Base-by-base conservation (phyloP, 2,113 vertebrate genomes). In the Pituophis catenifer region DNA sequence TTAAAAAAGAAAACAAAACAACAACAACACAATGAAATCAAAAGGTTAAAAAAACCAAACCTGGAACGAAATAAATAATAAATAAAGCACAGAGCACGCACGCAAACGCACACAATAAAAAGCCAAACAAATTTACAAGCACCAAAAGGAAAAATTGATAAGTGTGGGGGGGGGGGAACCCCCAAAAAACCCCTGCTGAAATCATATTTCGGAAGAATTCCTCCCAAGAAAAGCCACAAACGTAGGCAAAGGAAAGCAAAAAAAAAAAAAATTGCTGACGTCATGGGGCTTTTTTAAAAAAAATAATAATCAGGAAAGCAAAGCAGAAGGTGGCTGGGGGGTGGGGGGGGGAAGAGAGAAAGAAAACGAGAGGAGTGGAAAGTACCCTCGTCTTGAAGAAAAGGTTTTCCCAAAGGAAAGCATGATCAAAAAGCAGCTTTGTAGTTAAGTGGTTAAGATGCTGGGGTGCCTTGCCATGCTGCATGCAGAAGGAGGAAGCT, bases 11-110 rank as follows among this genome's bases (percentile, higher is more conserved):
- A 98, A 97, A 98, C 96, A 98, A 98, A 97, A 97, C 96, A 91
- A 97, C 98, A 99, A 75, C 75, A 81, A 81, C 70, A 81, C 75
- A 98, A 99, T 98, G 99, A 98, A 98, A 98, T 98, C 98, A 99
- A 98, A 96, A 50, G 92, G 23, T 93, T 86, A 93, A 59, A 62
- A 48, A 93, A 93, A 75, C n/a, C 65, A 92, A 92, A 59, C 50
- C 91, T 11, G 33, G 52, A 26, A 50, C 29, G 26, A 81, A 48
- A 19, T 26, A 70, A 65, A 65, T 65, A 29, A 59, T 24, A 58
- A 59, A 59, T 24, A 13, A 70, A 70, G 62, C 62, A 65, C 26
- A 65, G 10, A 65, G 62, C 62, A 33, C 5, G 1, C 29, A n/a
- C 62, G 13, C 29, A 2, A 53, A 11, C 13, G 13, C 29, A 2